Conservation (phyloP, 2,113 vertebrate genomes). For the Arothron firmamentum region DNA sequence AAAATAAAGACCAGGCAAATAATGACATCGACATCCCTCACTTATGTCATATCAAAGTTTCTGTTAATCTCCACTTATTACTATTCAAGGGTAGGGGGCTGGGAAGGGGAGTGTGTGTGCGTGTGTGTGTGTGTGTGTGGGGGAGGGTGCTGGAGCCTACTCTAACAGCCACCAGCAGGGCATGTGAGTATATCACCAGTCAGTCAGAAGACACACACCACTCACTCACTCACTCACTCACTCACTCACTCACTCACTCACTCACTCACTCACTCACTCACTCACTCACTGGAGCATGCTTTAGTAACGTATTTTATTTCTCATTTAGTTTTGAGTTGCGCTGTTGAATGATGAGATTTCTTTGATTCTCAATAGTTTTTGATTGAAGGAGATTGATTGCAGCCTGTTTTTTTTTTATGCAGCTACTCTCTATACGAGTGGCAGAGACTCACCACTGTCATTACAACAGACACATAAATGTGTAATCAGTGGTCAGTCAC, state of each 20-base stretch:
- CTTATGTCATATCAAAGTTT: too few species aligned
- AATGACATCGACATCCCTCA: too few species aligned
- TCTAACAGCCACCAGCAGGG: too few species aligned
- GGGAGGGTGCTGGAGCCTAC: too few species aligned
- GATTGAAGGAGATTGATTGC: constrained; percentile 53
- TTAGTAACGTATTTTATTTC: neutral
- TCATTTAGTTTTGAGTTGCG: neutral
- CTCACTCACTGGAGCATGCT: neutral
- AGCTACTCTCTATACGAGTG: neutral
- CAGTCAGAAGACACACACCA: too few species aligned
- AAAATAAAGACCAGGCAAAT: too few species aligned
- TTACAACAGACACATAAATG: neutral
- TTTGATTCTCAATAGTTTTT: constrained; percentile 22
- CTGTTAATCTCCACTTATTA: too few species aligned
- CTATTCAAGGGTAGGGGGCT: too few species aligned
- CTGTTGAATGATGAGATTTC: neutral
- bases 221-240: too few species aligned
- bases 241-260: neutral
- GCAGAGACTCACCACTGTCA: neutral
- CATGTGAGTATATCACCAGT: too few species aligned
- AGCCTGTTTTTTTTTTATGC: neutral
- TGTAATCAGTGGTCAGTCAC: neutral
- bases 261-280: neutral
- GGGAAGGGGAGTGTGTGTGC: too few species aligned
- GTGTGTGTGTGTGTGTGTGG: too few species aligned